These are phyloP conservation scores for Anoplolepis gracilipes DNA, from an alignment of 1,140 invertebrate species.

Conservation along the genomic window DNA sequence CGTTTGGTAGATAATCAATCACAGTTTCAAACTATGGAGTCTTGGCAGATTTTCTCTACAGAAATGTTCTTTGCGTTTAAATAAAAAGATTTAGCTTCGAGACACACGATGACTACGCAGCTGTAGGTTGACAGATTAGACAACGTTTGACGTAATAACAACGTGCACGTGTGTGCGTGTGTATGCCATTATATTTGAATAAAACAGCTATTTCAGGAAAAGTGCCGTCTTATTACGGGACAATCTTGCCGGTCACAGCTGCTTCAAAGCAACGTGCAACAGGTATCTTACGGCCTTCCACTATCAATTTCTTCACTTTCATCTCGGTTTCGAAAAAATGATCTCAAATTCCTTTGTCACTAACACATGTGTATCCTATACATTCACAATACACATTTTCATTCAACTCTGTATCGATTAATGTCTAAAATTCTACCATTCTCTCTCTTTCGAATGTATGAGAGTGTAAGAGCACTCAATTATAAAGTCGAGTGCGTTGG, in stretches of 20 bases:
- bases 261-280: constrained; percentile 47
- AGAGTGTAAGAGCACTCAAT: background rate
- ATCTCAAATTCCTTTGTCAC: background rate
- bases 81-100: background rate
- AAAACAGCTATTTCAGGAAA: constrained; percentile 22
- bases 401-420: background rate
- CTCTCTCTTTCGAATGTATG: background rate
- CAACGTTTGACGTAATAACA: constrained; percentile 9
- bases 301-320: constrained; percentile 34
- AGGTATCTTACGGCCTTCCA: constrained; percentile 56
- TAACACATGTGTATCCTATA: background rate
- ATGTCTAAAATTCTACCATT: background rate
- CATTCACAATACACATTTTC: background rate
- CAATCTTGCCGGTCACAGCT: constrained; percentile 38
- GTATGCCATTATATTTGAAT: constrained; percentile 40
- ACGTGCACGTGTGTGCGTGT: no score
- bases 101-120: background rate
- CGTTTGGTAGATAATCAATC: background rate
- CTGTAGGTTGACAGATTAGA: background rate
- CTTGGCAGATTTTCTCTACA: background rate
- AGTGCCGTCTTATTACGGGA: constrained; percentile 23
- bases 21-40: background rate
- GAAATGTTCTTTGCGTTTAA: background rate
- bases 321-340: constrained; percentile 22
- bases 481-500: background rate